These are phyloP conservation scores for Poliocrania exsul DNA, from an alignment of 2,797 vertebrate genomes.

Conservation along the genomic window DNA sequence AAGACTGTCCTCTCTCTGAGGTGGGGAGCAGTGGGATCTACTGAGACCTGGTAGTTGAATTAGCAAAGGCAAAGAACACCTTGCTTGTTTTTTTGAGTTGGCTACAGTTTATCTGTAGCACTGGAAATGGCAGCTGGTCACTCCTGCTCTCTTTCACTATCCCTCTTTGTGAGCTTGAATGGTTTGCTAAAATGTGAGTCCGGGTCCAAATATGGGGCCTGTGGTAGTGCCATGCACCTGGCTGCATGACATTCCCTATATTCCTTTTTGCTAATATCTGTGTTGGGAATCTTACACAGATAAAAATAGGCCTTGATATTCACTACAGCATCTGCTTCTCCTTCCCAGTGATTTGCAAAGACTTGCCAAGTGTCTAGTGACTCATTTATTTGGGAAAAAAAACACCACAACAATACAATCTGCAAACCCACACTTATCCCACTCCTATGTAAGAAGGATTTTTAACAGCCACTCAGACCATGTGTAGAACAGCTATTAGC, in stretches of 20 bases:
- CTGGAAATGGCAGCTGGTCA: not conserved
- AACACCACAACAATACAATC: conserved; percentile 32
- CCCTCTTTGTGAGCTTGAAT: not conserved
- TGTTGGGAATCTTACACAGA: not conserved
- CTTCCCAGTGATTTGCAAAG: not conserved
- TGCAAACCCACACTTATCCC: conserved; percentile 11
- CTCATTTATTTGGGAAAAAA: conserved; percentile 58
- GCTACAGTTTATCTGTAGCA: not conserved
- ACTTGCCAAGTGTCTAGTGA: conserved; percentile 64
- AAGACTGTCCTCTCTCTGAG: not conserved
- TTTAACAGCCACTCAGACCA: not conserved
- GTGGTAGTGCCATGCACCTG: not conserved
- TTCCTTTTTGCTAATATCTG: not conserved
- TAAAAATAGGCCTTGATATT: conserved; percentile 22
- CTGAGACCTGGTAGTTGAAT: not conserved
- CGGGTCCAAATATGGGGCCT: not conserved
- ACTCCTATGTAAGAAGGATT: conserved; percentile 4
- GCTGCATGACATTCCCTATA: not conserved
- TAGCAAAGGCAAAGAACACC: not conserved
- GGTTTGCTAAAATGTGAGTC: not conserved
- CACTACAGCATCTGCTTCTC: not conserved
- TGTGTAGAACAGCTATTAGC: not conserved
- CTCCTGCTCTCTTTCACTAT: not conserved
- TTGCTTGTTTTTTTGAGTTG: not conserved
- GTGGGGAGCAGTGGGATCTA: not conserved